Percentiles rank a stretch among this genome's conserved stretches.
Conservation (phyloP, 2,888 invertebrate species). For the Caenorhabditis doughertyi region DNA sequence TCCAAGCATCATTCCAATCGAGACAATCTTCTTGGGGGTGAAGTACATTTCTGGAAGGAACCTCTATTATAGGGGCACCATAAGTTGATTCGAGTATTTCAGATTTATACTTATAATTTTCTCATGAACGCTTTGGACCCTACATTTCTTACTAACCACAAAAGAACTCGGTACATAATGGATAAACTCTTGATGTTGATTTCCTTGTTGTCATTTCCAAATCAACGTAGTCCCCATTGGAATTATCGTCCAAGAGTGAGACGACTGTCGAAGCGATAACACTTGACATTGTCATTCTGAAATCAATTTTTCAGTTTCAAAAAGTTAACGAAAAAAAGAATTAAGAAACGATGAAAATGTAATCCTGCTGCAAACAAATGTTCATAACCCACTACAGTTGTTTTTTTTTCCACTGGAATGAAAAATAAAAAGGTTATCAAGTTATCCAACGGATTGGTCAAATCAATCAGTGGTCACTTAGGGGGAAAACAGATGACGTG, state of each 20-base stretch:
- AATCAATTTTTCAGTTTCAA: background rate
- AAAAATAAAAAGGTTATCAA: background rate
- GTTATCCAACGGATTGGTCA: background rate
- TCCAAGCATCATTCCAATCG: slow-evolving; percentile 52
- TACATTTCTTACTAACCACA: slow-evolving; percentile 37
- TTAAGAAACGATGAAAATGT: too few species aligned
- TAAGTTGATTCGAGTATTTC: too few species aligned
- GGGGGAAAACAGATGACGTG: slow-evolving; percentile 13
- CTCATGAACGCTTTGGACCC: too few species aligned
- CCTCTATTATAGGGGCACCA: too few species aligned
- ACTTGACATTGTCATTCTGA: slow-evolving; percentile 29
- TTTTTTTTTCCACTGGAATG: too few species aligned
- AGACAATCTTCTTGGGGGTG: slow-evolving; percentile 53
- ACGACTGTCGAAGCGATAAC: slow-evolving; percentile 39
- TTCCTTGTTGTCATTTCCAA: slow-evolving; percentile 29
- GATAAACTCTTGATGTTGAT: slow-evolving; percentile 44
- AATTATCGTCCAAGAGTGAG: slow-evolving; percentile 32
- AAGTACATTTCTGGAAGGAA: slow-evolving; percentile 67
- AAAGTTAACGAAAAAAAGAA: too few species aligned
- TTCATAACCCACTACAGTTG: too few species aligned
- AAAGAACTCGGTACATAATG: slow-evolving; percentile 56
- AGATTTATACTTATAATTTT: too few species aligned
- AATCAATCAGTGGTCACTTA: slow-evolving; percentile 22
- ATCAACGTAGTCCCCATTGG: background rate
- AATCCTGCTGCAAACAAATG: too few species aligned